Evolutionary conservation across 2,113 vertebrate species (phyloP), one percentile per base, ranked within the genome.

Genomic region (Hippocampus barbouri): DNA sequence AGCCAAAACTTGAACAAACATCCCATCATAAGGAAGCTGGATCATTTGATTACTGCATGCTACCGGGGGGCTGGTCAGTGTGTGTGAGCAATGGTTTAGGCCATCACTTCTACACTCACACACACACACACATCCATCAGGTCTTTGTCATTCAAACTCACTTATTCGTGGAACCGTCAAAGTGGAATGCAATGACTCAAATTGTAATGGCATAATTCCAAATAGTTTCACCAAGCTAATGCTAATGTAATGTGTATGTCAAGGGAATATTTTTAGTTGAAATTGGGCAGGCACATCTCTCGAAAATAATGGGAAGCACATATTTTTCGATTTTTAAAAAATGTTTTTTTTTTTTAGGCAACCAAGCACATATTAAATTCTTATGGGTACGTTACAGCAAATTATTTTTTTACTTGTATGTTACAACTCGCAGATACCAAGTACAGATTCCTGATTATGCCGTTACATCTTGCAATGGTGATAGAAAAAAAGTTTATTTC

Each of bases 41-140:
- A 91, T 89, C 79, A 60, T 72, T 93, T 93, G 92, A 88, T 88
- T 88, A 88, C 81, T 81, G 87, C 90, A 90, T 90, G 89, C 92
- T 91, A 87, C 89, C 86, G 87, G 93, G 93, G 93, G 94, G 92
- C 85, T 79, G 86, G 70, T 85, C 93, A 83, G 94, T 94, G 94
- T 94, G 94, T 90, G 89, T 97, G 96, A 99, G 97, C 96, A 99
- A 98, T 93, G 93, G 97, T 96, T 92, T 80, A 84, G 75, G 74
- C 84, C 72, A 8, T 60, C 25, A 23, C 8, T 23, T 61, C 59
- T 34, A 18, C 59, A 25, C 25, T 25, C 25, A 25, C 25, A 25
- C 25, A 25, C 25, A 25, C 16, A 15, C 14, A 15, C 3, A 4
- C 14, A 49, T 30, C 30, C 30, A 30, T 30, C 30, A 30, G 51